Conservation (phyloP, 1,140 invertebrate species). For the Zaprionus tsacasi region DNA sequence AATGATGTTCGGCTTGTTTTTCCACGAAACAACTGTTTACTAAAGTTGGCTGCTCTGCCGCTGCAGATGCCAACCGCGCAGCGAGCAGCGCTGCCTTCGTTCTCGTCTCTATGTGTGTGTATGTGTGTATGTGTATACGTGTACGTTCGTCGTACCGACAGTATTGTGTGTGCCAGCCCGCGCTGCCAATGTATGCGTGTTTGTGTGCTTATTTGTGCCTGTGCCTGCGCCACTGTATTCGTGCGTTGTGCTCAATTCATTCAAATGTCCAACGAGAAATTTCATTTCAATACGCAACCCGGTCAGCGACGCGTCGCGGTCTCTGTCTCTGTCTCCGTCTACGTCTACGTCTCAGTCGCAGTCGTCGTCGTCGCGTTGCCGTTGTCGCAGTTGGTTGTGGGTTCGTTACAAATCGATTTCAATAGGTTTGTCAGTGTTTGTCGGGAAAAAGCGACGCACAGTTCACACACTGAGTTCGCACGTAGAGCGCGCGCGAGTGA, state of each 20-base stretch:
- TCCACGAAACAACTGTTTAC: constrained; percentile 83
- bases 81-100: constrained; percentile 35
- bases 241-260: constrained; percentile 73
- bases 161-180: background rate
- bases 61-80: constrained; percentile 44
- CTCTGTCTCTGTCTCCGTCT: constrained; percentile 37
- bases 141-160: background rate
- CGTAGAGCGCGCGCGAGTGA: background rate
- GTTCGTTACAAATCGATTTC: constrained; percentile 79
- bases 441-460: constrained; percentile 70
- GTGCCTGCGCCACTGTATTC: constrained; percentile 19
- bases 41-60: constrained; percentile 51
- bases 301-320: constrained; percentile 50
- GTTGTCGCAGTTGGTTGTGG: constrained; percentile 37
- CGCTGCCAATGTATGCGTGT: constrained; percentile 4
- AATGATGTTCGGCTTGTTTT: constrained; percentile 81
- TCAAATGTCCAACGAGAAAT: constrained; percentile 70
- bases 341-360: constrained; percentile 39
- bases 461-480: constrained; percentile 21
- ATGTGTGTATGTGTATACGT: background rate
- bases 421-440: constrained; percentile 81
- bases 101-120: constrained; percentile 8
- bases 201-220: background rate
- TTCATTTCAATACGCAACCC: constrained; percentile 70
- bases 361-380: constrained; percentile 24